A percentile compares a stretch with the other conserved stretches of the same genome.
phyloP scores from a whole-genome alignment of 2,797 vertebrate species.

The Anabacerthia variegaticeps region DNA sequence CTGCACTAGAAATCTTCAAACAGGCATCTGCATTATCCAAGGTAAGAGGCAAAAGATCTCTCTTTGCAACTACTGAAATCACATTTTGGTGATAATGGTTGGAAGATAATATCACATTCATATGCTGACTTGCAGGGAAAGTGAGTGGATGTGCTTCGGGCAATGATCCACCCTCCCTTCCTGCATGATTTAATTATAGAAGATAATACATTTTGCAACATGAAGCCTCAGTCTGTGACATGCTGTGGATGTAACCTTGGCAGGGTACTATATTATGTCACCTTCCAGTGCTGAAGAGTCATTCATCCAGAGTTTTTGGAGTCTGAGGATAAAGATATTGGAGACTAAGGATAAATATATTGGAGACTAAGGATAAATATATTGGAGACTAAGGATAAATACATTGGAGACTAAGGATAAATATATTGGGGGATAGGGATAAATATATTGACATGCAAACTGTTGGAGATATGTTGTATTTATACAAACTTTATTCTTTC shows the following conservation, averaged over 20 bases:
- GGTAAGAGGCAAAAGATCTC: slow-evolving; percentile 46
- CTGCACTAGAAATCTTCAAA: slow-evolving; percentile 76
- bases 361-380: too few relatives aligned
- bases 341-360: too few relatives aligned
- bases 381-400: too few relatives aligned
- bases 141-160: not conserved
- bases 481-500: not conserved
- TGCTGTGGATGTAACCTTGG: not conserved
- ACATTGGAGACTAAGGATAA: too few relatives aligned
- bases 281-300: not conserved
- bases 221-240: not conserved
- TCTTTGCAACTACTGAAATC: not conserved
- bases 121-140: not conserved
- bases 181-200: not conserved
- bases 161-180: not conserved
- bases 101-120: not conserved
- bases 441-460: not conserved
- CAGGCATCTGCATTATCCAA: slow-evolving; percentile 78
- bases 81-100: not conserved
- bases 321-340: not conserved
- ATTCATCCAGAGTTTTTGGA: not conserved
- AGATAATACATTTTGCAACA: not conserved
- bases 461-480: not conserved
- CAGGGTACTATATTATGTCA: not conserved
- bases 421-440: too few relatives aligned